phyloP scores from a whole-genome alignment of 2,797 vertebrate genomes.

The Rhabdomys pumilio region DNA sequence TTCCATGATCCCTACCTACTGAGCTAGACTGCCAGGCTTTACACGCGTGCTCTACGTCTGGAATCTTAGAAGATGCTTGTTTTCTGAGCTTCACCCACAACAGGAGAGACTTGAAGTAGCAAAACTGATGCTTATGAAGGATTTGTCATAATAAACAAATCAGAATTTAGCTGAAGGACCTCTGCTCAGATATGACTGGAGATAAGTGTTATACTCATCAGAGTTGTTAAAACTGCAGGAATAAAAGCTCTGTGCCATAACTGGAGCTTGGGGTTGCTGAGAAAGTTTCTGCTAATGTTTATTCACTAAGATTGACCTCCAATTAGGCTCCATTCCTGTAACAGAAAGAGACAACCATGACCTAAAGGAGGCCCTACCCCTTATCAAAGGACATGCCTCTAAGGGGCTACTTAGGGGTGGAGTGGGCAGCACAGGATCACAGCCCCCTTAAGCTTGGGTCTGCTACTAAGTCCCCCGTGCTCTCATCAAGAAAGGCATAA shows the following conservation, averaged over 20 bases:
- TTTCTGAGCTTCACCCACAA: conserved; percentile 46
- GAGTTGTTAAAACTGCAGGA: background rate
- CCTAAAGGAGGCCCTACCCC: background rate
- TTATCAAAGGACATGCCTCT: background rate
- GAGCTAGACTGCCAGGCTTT: conserved; percentile 20
- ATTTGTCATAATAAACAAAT: background rate
- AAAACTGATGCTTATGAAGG: background rate
- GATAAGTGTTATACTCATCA: background rate
- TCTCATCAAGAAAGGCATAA: background rate
- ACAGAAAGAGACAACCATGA: background rate
- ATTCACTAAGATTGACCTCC: background rate
- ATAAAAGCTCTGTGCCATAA: background rate
- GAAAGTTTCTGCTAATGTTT: background rate
- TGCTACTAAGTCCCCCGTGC: background rate
- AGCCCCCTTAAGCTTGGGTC: background rate
- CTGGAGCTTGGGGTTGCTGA: background rate
- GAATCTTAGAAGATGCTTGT: background rate
- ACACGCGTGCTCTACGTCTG: background rate
- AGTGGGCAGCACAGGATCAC: background rate
- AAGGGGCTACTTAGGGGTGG: background rate
- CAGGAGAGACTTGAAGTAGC: background rate
- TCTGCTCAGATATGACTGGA: background rate
- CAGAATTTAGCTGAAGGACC: background rate
- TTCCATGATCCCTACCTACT: background rate
- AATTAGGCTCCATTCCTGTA: background rate